Evolutionary conservation across 1,140 invertebrate species (phyloP).

Genomic region (Rhagoletis zephyria): DNA sequence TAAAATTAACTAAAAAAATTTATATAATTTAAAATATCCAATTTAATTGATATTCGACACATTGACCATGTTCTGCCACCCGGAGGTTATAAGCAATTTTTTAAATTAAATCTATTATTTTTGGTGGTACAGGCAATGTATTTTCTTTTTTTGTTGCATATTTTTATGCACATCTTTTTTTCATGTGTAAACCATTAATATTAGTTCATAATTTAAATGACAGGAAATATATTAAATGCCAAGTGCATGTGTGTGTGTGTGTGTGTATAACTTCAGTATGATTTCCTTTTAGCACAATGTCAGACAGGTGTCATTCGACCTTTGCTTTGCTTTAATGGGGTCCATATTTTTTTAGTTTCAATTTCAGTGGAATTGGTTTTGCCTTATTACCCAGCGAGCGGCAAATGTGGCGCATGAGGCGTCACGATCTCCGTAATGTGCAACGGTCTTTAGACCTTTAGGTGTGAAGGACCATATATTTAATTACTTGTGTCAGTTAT

Average conservation of each 20-base stretch:
- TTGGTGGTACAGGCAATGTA: too few relatives aligned
- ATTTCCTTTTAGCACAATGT: background rate
- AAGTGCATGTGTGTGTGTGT: background rate
- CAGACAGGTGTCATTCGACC: slow-evolving; percentile 43
- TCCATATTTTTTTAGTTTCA: background rate
- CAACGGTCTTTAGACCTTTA: too few relatives aligned
- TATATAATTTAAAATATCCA: background rate
- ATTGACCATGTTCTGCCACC: too few relatives aligned
- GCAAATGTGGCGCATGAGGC: slow-evolving; percentile 13
- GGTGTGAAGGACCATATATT: too few relatives aligned
- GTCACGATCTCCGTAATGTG: slow-evolving; percentile 28
- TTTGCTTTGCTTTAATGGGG: slow-evolving; percentile 2
- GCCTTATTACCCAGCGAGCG: slow-evolving; percentile 30
- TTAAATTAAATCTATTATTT: too few relatives aligned
- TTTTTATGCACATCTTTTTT: too few relatives aligned
- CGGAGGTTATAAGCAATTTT: too few relatives aligned
- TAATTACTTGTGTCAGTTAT: too few relatives aligned
- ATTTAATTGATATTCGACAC: too few relatives aligned
- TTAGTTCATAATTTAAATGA: slow-evolving; percentile 43
- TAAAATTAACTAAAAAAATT: background rate
- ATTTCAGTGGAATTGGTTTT: slow-evolving; percentile 10
- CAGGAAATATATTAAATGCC: slow-evolving; percentile 19
- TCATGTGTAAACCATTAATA: slow-evolving; percentile 18
- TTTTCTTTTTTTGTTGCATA: too few relatives aligned
- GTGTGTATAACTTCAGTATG: background rate